These are phyloP conservation scores for Blastobasis lacticolella DNA, from an alignment of 2,888 invertebrate genomes.

Conservation along the genomic window DNA sequence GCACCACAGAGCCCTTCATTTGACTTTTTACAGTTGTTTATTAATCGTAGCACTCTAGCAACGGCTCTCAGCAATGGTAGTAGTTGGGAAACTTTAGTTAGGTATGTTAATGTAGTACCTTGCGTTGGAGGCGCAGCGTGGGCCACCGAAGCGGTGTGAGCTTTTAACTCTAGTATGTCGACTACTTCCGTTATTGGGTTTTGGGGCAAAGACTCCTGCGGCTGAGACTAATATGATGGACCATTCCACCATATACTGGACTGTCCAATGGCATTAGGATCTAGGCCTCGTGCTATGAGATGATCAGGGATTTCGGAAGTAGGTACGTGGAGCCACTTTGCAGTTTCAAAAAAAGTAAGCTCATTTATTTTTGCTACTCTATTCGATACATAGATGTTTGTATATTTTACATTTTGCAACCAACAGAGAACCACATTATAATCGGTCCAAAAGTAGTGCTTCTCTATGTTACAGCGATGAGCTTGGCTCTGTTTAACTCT, in stretches of 20 bases:
- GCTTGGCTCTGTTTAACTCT: slow-evolving; percentile 3
- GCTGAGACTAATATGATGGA: neutral
- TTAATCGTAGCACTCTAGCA: neutral
- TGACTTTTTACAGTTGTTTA: too few relatives aligned
- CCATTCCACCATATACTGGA: too few relatives aligned
- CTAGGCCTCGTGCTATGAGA: neutral
- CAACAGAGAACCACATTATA: slow-evolving; percentile 8
- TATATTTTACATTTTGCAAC: neutral
- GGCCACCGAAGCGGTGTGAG: neutral
- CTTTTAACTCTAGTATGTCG: neutral
- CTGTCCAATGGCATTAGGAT: neutral
- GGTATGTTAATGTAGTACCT: neutral
- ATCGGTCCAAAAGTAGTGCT: slow-evolving; percentile 8
- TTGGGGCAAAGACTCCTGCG: neutral
- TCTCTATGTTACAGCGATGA: neutral
- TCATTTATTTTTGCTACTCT: neutral
- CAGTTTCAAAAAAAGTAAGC: neutral
- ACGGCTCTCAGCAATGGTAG: too few relatives aligned
- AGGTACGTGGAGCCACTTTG: too few relatives aligned
- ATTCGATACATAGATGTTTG: slow-evolving; percentile 1
- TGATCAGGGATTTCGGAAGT: too few relatives aligned
- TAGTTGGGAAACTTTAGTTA: too few relatives aligned
- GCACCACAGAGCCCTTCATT: neutral
- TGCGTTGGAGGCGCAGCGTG: too few relatives aligned
- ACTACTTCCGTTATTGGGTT: too few relatives aligned